Evolutionary conservation across 30 jellyfish, hydroid and myxozoan genomes (phyloP), one percentile per base, ranked within the genome.

Genomic region (Turritopsis rubra): DNA sequence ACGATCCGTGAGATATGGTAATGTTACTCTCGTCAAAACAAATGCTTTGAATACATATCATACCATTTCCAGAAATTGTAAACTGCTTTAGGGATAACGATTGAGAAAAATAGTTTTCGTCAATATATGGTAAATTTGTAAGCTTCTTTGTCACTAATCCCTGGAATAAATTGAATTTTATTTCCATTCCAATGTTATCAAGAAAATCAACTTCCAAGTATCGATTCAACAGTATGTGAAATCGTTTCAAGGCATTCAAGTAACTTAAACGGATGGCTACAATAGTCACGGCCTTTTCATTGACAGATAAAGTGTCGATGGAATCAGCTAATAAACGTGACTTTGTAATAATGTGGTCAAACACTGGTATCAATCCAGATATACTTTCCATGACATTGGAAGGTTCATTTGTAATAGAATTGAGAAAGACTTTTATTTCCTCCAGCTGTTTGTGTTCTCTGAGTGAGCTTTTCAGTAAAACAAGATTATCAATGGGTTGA

Each of bases 1-100:
- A 28, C 18, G 53, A 9, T 24, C 82, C 85, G 21, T 30, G 73
- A 24, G 54, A 21, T 26, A 71, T 29, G 68, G 74, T 53, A 16
- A 85, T 30, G 18, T 65, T 21, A 27, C 70, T 20, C 5, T 85
- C 28, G 18, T 24, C 26, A 26, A 85, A 78, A 80, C 93, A 85
- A 22, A 77, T 21, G 0, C 24, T 79, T 18, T 72, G 84, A 27
- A 85, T 26, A 75, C 93, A 85, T 27, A 85, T 65, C 7, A 71
- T 79, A 9, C 93, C 93, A 28, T 66, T 52, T 3, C 79, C 41
- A 29, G 72, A 22, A 23, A 85, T 16, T 13, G 9, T 27, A 68
- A 68, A 68, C 77, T 8, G 30, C 31, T 68, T 68, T 7, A 68
- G 28, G 28, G 1, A n/a, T n/a, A 23, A 9, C 77, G 21, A 9